Evolutionary conservation across 2,888 invertebrate genomes (phyloP), one percentile per base, ranked within the genome.

Genomic region (Leptothorax acervorum): DNA sequence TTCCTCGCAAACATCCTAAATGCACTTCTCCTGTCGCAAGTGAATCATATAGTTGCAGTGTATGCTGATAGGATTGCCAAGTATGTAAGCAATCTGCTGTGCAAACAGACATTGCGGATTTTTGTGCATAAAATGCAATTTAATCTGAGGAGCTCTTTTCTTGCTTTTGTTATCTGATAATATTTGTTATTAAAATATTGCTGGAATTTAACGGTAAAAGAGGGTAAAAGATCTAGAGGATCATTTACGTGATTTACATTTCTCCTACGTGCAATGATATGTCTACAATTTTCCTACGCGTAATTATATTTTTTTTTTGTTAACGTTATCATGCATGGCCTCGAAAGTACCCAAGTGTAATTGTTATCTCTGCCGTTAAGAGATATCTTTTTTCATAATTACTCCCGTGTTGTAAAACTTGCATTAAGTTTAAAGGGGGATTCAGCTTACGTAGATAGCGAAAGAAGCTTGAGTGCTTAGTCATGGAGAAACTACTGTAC

Each of bases 21-120:
- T 82, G 85, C 57, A 85, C 60, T 63, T 76, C 82, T 82, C 53
- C 65, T 68, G 75, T 75, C 63, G 53, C 71, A 63, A 65, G 28
- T 28, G 65, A 45, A 48, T 45, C 18, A 28, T 62, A 73, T 35
- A n/a, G 39, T 18, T 51, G 51, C 57, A 12, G 18, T 1, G 28
- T 62, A 48, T 60, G 45, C n/a, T 39, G 48, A 68, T 78, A 57
- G 4, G 3, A 71, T 45, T 39, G 48, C 42, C 31, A 55, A 18
- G 53, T 9, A 18, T 71, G 53, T 63, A 81, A 82, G 71, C 63
- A 42, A 12, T 42, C 15, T 53, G 15, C 23, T 15, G 18, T 70
- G 45, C n/a, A 60, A 60, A 79, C 48, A 45, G 45, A 60, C 48
- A 35, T 45, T n/a, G 35, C n/a, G 45, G 15, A 35, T 12, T 62